Conservation (phyloP, 1,140 invertebrate genomes). For the Drosophila burlai region DNA sequence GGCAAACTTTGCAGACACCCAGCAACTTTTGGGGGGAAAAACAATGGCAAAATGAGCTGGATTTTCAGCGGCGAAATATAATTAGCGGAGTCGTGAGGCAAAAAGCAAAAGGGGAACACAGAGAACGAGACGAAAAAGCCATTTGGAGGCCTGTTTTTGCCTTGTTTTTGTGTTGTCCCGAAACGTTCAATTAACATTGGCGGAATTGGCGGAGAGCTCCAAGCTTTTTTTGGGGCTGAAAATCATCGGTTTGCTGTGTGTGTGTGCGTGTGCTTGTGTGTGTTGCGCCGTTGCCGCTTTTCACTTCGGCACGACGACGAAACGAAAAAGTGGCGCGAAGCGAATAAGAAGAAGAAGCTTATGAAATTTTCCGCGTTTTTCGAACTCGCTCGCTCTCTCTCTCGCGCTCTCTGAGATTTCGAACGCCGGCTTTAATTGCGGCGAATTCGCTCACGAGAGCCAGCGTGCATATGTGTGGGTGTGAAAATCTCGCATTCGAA, state of each 20-base stretch:
- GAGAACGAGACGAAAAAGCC: conserved; percentile 42
- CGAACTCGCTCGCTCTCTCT: conserved; percentile 51
- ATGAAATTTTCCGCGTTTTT: conserved; percentile 81
- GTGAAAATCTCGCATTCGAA: conserved; percentile 59
- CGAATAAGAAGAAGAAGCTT: conserved; percentile 46
- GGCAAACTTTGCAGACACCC: conserved; percentile 57
- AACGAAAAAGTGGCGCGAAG: conserved; percentile 59
- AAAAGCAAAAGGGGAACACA: conserved; percentile 26
- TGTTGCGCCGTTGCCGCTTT: conserved; percentile 61
- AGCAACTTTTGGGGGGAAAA: conserved; percentile 22
- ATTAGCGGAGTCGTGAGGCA: conserved; percentile 65
- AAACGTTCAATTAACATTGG: conserved; percentile 78
- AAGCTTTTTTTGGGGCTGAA: conserved; percentile 45
- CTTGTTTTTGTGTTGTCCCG: conserved; percentile 40
- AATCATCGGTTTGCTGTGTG: conserved; percentile 27
- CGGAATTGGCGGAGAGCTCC: conserved; percentile 34
- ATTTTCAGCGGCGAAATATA: conserved; percentile 55
- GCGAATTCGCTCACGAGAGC: conserved; percentile 60
- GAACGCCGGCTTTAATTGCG: conserved; percentile 54
- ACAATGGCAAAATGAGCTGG: conserved; percentile 67
- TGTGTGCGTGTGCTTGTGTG: neutral
- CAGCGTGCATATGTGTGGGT: neutral
- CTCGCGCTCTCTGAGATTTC: conserved; percentile 18
- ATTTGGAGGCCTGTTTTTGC: conserved; percentile 68
- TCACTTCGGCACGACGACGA: conserved; percentile 57